Evolutionary conservation across 1,140 invertebrate species (phyloP).

Genomic region (Apis dorsata): DNA sequence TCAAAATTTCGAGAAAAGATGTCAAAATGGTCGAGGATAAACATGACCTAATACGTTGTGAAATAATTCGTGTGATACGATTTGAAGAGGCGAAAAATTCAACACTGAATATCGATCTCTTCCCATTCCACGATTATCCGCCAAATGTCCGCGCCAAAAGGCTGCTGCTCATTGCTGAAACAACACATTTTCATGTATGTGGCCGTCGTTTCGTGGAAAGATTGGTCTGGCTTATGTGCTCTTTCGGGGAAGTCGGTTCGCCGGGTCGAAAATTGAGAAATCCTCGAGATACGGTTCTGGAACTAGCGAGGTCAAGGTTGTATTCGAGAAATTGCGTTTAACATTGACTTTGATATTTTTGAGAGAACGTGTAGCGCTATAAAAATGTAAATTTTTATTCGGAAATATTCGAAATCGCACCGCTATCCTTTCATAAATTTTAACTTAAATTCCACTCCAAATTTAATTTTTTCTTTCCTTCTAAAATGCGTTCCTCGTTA

Average conservation of each 20-base stretch:
- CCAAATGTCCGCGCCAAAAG: background rate
- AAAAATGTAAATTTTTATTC: no score
- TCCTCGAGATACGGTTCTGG: background rate
- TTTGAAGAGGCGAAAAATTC: background rate
- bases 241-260: background rate
- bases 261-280: constrained; percentile 11
- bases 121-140: background rate
- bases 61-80: background rate
- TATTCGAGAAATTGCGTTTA: background rate
- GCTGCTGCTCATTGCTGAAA: constrained; percentile 15
- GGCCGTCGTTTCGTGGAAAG: constrained; percentile 1
- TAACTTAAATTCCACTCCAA: no score
- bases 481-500: no score
- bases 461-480: no score
- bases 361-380: no score
- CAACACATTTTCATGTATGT: constrained; percentile 35
- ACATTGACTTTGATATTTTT: background rate
- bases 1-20: no score
- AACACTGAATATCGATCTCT: background rate
- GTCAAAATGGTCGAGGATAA: background rate
- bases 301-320: constrained; percentile 5
- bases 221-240: background rate
- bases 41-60: no score
- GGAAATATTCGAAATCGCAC: no score
- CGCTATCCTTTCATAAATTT: no score